A percentile compares a stretch with the other conserved stretches of the same genome.
These are phyloP conservation scores for Danionella cerebrum DNA, from an alignment of 2,113 vertebrate species.

Conservation along the genomic window DNA sequence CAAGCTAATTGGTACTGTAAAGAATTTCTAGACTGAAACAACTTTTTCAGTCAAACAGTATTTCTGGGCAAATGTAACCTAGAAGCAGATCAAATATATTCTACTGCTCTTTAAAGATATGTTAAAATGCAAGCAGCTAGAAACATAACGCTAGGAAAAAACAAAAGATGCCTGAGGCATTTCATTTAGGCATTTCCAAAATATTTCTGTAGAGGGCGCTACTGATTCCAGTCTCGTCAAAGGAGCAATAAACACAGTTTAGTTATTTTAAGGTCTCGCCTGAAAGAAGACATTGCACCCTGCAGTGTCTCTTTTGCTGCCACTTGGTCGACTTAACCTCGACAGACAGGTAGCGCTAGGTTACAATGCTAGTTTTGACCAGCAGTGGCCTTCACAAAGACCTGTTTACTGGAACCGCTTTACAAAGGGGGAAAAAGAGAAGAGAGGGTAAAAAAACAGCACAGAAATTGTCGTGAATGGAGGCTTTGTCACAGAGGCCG, in stretches of 20 bases:
- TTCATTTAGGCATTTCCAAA: neutral
- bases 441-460: constrained; percentile 23
- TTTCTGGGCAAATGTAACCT: no score
- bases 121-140: neutral
- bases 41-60: no score
- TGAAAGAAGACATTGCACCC: constrained; percentile 13
- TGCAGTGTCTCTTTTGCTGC: constrained; percentile 19
- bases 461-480: constrained; percentile 64
- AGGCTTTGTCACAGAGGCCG: constrained; percentile 71
- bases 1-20: no score
- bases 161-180: neutral
- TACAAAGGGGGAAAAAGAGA: constrained; percentile 54
- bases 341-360: constrained; percentile 19
- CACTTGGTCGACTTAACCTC: constrained; percentile 20
- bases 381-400: constrained; percentile 52
- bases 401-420: constrained; percentile 73
- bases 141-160: neutral
- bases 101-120: neutral
- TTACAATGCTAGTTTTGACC: constrained; percentile 16
- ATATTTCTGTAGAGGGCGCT: constrained; percentile 27
- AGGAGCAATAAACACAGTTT: constrained; percentile 2
- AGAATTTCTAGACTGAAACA: no score
- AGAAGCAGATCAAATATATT: no score
- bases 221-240: neutral
- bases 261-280: neutral